Base-by-base conservation (phyloP, 1,140 invertebrate genomes). In the Heliconius nattereri region DNA sequence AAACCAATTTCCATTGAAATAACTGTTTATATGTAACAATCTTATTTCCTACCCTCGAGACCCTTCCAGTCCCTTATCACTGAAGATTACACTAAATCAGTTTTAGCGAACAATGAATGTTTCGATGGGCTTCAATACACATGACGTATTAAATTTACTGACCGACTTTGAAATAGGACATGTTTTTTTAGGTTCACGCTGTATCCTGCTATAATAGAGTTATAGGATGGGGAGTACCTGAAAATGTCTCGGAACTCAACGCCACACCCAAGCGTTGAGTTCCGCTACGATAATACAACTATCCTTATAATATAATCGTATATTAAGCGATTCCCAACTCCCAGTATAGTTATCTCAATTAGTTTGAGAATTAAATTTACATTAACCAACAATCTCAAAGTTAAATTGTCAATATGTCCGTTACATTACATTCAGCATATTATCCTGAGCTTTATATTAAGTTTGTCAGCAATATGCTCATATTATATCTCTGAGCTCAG, bases 11-110 rank as follows among this genome's bases (percentile, higher is more conserved):
- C 23, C n/a, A 60, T 60, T 23, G 57, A 29, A 66, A 66, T 29
- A 66, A 66, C 26, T 66, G 23, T 66, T 66, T 29, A 29, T 16
- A 66, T 29, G 26, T 66, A 66, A 29, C 23, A 66, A 29, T 66
- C 26, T 66, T 66, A 66, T 29, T 66, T 16, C 13, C 60, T 66
- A 66, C 60, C 60, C 60, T 29, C 29, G 60, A 60, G 54, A 66
- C 60, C 60, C 60, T 66, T 66, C 13, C 60, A 66, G 29, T 66
- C 60, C 60, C 60, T 66, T 66, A 66, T 66, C 60, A 66, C 9
- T 29, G 60, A 66, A 66, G 60, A 66, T 66, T 66, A 66, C 60
- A 66, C 60, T 19, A 66, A 66, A 66, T 66, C 60, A 66, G 60
- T 66, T 66, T 66, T 29, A 66, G 60, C 9, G 23, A 60, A 66